Base-by-base conservation (phyloP, 2,888 invertebrate species). In the Julus scandinavius region DNA sequence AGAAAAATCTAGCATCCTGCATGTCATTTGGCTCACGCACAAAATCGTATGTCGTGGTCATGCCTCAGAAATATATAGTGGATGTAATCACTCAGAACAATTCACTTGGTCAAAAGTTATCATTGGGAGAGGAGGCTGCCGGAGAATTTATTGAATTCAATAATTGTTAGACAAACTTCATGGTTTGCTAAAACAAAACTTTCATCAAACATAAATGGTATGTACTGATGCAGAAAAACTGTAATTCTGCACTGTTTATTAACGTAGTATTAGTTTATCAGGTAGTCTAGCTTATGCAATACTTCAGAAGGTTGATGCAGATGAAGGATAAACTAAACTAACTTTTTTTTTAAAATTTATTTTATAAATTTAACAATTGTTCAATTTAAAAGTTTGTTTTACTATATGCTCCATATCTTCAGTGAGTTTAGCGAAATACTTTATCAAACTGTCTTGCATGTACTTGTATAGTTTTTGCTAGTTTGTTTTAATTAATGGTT, bases 11-110 rank as follows among this genome's bases (percentile, higher is more conserved):
- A 20, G 29, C 20, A 29, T 9, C 72, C 72, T 20, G 72, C 72
- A 20, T 72, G 72, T 72, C 72, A 72, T 29, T 72, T 72, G 72
- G 72, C 72, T 72, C 29, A 72, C 72, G 72, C 29, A 72, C 72
- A 72, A 72, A 72, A 72, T 72, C 72, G 20, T 29, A 72, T 9
- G 72, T 72, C 72, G 20, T 29, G 72, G 72, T 72, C 72, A 72
- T 72, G 29, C 20, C 72, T 72, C 6, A 72, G 72, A 72, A 72
- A 29, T 72, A 72, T 72, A 72, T 72, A 72, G 29, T 29, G 29
- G 29, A 72, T 20, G 72, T 29, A 72, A 72, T 72, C 72, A 72
- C 72, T 72, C 29, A 72, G 72, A 72, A 72, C 72, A 72, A 72
- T 72, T 72, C 72, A 72, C 72, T 72, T 29, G 72, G 20, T 72